Evolutionary conservation across 2,797 vertebrate species (phyloP), one percentile per base, ranked within the genome.

Genomic region (Danio kyathit): DNA sequence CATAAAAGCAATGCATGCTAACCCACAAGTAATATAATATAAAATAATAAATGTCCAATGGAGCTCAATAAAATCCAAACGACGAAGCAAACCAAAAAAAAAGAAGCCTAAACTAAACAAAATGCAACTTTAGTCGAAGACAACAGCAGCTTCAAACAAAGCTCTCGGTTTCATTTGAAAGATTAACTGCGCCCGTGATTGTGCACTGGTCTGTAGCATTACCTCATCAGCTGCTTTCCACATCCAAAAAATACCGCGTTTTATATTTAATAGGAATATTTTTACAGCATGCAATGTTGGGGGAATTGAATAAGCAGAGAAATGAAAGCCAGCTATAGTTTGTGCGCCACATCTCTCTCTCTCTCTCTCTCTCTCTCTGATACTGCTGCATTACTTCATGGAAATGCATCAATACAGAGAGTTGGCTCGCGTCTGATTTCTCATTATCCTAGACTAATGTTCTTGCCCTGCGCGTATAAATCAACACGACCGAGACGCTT

Each of bases 381-480:
- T 67, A 49, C 63, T 19, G 19, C 57, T 51, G 74, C 67, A 75
- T 71, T 65, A 75, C 65, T 70, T 74, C 73, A 84, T 70, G 69
- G 64, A 79, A 76, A 76, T 46, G 63, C 74, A 61, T 49, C 21
- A 46, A 44, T 71, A 40, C 38, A 69, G 48, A 83, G 63, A 72
- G 73, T 86, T 86, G 82, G 76, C 80, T 48, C 52, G 38, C 70
- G 41, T 60, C 41, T 59, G 80, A 82, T 84, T 85, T 80, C 80
- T 86, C 74, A 83, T 85, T 83, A 80, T 73, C 67, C 65, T 69
- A 76, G 72, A 83, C 66, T 63, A 77, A 84, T 85, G 81, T 84
- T 81, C 76, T 54, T 67, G 74, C 49, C 61, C 65, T 65, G 78
- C 54, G 60, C 60, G 82, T 66, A 81, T 87, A 86, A 76, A 88